These are phyloP conservation scores for Anagrus nilaparvatae DNA, from an alignment of 1,140 invertebrate species.

Conservation along the genomic window DNA sequence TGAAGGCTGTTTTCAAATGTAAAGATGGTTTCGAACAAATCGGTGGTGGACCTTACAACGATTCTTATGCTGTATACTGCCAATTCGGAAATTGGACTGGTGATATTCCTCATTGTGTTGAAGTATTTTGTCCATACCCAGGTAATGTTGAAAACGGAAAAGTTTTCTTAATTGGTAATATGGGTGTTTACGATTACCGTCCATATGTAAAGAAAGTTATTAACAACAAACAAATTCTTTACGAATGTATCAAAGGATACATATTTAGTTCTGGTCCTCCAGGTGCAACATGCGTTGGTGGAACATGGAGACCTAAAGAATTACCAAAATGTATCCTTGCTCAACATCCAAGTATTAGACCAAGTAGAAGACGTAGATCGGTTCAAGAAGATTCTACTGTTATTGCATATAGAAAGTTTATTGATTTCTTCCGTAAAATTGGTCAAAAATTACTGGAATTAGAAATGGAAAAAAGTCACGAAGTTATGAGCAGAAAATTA, in stretches of 20 bases:
- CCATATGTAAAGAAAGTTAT: constrained; percentile 84
- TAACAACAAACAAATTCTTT: constrained; percentile 94
- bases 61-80: constrained; percentile 61
- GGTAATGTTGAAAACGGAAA: constrained; percentile 84
- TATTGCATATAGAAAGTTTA: constrained; percentile 33
- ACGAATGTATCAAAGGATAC: constrained; percentile 88
- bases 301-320: constrained; percentile 74
- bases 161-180: constrained; percentile 88
- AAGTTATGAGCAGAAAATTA: constrained; percentile 12
- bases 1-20: constrained; percentile 84
- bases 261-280: constrained; percentile 77
- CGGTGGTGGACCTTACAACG: constrained; percentile 44
- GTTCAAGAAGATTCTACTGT: constrained; percentile 18
- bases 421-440: constrained; percentile 40
- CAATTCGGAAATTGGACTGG: constrained; percentile 90
- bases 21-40: constrained; percentile 79
- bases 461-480: constrained; percentile 34
- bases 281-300: constrained; percentile 86
- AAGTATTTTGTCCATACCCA: constrained; percentile 91
- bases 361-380: constrained; percentile 55
- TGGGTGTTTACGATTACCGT: constrained; percentile 95
- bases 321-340: constrained; percentile 64
- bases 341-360: constrained; percentile 72
- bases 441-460: constrained; percentile 37
- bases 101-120: constrained; percentile 71